phyloP scores from a whole-genome alignment of 2,113 vertebrate species.

The Lichenostomus cassidix region DNA sequence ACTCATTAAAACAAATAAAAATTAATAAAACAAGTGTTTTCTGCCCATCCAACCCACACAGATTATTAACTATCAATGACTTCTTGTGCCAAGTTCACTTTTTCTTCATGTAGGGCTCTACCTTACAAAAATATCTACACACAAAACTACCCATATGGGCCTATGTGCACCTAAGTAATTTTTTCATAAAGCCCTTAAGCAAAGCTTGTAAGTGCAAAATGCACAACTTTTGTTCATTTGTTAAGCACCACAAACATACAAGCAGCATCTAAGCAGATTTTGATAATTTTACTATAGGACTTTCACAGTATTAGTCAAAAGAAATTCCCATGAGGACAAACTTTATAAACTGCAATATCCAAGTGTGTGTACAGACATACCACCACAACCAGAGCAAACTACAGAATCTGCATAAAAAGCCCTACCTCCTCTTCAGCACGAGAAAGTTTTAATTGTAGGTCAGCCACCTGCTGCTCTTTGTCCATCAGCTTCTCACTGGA shows the following conservation, averaged over 20 bases:
- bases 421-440: constrained; percentile 92
- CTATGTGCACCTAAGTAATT: background rate
- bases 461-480: constrained; percentile 92
- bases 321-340: background rate
- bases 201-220: background rate
- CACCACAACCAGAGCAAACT: background rate
- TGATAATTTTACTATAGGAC: background rate
- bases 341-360: background rate
- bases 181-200: background rate
- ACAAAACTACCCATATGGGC: background rate
- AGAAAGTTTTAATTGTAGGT: constrained; percentile 91
- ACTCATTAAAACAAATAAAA: constrained; percentile 19
- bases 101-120: background rate
- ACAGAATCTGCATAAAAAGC: background rate
- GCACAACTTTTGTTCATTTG: background rate
- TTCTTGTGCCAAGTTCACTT: background rate
- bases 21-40: background rate
- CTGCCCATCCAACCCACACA: background rate
- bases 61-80: background rate
- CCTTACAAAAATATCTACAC: background rate
- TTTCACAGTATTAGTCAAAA: background rate
- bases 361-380: background rate
- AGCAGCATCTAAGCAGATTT: background rate
- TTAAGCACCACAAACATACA: background rate
- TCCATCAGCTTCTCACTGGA: constrained; percentile 97